Percentiles rank a stretch among this genome's conserved stretches.
Evolutionary conservation across 1,140 invertebrate genomes (phyloP).

Genomic region (silkworm (Bombyx mori)): DNA sequence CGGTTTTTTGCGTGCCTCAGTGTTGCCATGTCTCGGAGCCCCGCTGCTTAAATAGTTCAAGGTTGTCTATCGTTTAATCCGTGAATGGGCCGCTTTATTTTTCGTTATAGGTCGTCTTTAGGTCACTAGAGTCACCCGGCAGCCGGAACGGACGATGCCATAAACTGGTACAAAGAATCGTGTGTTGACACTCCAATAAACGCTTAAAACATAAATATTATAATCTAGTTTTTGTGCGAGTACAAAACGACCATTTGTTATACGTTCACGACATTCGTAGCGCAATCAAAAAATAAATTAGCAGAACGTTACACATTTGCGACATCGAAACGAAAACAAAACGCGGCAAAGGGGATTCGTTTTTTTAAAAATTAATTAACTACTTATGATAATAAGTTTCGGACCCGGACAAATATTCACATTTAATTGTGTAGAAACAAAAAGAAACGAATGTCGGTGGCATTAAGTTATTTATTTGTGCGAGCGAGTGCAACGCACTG

Average conservation of each 20-base stretch:
- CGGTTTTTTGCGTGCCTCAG: slow-evolving; percentile 43
- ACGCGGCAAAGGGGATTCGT: slow-evolving; percentile 34
- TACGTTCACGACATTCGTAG: slow-evolving; percentile 23
- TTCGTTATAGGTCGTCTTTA: slow-evolving; percentile 58
- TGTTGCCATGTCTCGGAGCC: slow-evolving; percentile 54
- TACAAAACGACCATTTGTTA: slow-evolving; percentile 10
- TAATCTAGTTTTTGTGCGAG: slow-evolving; percentile 15
- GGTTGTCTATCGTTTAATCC: slow-evolving; percentile 39
- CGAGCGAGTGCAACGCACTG: slow-evolving; percentile 55
- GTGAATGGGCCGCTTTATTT: slow-evolving; percentile 59
- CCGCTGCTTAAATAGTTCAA: slow-evolving; percentile 66
- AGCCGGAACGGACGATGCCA: slow-evolving; percentile 34
- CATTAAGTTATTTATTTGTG: slow-evolving; percentile 48
- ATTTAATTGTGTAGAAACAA: slow-evolving; percentile 51
- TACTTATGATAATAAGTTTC: slow-evolving; percentile 53
- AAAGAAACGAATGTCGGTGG: slow-evolving; percentile 43
- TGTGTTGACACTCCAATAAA: slow-evolving; percentile 22
- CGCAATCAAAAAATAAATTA: slow-evolving; percentile 28
- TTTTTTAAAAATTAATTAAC: slow-evolving; percentile 53
- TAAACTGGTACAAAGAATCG: slow-evolving; percentile 31
- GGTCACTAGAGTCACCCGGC: slow-evolving; percentile 50
- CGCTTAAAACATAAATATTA: slow-evolving; percentile 7
- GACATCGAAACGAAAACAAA: slow-evolving; percentile 30
- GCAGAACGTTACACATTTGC: slow-evolving; percentile 28
- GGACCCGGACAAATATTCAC: slow-evolving; percentile 35